Evolutionary conservation across 2,113 vertebrate species (phyloP).

Genomic region (Pollimyrus isidori): DNA sequence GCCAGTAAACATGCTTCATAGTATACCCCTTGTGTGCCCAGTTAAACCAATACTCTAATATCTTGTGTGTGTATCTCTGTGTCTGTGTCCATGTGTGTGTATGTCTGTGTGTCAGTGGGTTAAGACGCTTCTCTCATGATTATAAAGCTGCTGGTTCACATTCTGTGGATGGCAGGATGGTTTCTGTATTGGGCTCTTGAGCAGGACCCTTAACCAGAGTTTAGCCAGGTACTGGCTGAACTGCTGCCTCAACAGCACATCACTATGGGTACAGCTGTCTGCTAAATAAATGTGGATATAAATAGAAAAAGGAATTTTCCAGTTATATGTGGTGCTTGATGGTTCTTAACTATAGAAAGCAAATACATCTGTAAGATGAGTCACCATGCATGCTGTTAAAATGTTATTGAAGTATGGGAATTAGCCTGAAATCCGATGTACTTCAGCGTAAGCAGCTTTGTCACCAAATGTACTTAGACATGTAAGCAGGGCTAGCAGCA

Average conservation of each 20-base stretch:
- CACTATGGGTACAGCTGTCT: neutral
- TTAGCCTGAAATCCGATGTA: neutral
- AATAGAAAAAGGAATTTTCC: neutral
- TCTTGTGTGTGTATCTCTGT: too few relatives aligned
- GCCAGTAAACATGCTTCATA: neutral
- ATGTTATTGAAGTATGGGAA: neutral
- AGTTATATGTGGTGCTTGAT: neutral
- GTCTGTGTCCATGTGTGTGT: too few relatives aligned
- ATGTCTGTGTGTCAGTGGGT: neutral
- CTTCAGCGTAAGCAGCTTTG: neutral
- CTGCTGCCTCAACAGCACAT: neutral
- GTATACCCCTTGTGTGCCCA: neutral
- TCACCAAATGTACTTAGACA: neutral
- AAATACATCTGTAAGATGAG: neutral
- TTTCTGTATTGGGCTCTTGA: neutral
- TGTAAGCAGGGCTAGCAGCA: neutral
- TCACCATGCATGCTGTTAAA: neutral
- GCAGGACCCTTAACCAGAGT: neutral
- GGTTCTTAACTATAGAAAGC: neutral
- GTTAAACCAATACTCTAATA: neutral
- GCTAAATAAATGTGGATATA: neutral
- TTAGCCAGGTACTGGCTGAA: neutral
- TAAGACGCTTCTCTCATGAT: neutral
- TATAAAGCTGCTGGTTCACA: neutral
- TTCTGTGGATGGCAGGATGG: neutral